Evolutionary conservation across 2,113 vertebrate genomes (phyloP).

Genomic region (Bos javanicus): DNA sequence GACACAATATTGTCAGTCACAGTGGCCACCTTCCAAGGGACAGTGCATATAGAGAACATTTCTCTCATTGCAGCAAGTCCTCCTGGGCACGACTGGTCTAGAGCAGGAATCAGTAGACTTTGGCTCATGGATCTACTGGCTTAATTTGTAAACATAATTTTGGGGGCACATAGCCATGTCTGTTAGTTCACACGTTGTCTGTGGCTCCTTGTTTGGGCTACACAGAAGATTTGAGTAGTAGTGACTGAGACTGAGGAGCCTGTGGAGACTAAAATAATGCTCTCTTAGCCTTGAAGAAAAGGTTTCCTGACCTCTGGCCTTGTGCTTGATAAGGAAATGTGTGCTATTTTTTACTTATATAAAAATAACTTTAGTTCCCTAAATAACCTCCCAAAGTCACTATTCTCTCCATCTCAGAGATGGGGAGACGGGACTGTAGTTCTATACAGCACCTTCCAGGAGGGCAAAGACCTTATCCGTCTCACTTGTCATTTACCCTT

Average conservation of each 20-base stretch:
- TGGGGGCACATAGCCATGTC: not conserved
- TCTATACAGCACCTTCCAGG: not conserved
- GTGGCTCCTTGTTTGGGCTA: not conserved
- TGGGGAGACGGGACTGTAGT: not conserved
- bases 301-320: not conserved
- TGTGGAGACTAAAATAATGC: not conserved
- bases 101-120: rapidly evolving
- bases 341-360: not conserved
- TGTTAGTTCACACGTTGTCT: not conserved
- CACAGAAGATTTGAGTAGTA: not conserved
- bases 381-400: not conserved
- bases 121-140: not conserved
- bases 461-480: not conserved
- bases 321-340: not conserved
- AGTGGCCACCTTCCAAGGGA: not conserved
- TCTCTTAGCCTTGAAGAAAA: not conserved
- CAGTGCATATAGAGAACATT: rapidly evolving
- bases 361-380: not conserved
- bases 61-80: not conserved
- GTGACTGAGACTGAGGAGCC: not conserved
- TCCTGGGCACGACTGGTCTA: not conserved
- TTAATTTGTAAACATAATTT: not conserved
- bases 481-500: not conserved
- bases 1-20: not conserved
- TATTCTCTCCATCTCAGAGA: not conserved